A percentile compares a stretch with the other conserved stretches of the same genome.
Conservation (phyloP, 2,113 vertebrate species). For the Dicrurus megarhynchus region DNA sequence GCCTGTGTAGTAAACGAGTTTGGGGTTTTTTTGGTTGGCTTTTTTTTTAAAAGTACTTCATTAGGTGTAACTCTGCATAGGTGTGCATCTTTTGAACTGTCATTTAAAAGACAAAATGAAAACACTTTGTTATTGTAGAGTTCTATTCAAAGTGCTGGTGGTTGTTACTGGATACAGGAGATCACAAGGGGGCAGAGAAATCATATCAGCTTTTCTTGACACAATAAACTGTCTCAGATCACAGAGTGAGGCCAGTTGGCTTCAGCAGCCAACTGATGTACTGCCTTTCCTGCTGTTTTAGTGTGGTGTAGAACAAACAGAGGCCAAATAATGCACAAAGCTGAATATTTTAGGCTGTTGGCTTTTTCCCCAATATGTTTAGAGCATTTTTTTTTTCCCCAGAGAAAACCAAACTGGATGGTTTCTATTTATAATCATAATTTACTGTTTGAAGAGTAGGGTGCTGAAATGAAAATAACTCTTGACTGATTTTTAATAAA, state of each 20-base stretch:
- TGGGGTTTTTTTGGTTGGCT: neutral
- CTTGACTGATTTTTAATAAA: neutral
- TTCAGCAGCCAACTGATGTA: neutral
- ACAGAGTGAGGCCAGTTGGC: neutral
- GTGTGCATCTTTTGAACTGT: conserved; percentile 1
- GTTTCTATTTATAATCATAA: neutral
- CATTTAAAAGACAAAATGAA: neutral
- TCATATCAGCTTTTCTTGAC: neutral
- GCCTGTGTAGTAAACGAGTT: neutral
- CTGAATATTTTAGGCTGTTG: neutral
- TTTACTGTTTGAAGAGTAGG: neutral
- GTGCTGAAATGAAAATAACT: neutral
- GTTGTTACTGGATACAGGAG: neutral
- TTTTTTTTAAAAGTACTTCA: neutral
- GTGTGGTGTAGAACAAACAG: neutral
- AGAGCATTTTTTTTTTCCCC: neutral
- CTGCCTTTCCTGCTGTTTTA: neutral
- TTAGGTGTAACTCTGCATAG: neutral
- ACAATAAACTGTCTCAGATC: neutral
- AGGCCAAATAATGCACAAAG: neutral
- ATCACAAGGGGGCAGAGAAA: neutral
- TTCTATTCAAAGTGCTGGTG: neutral
- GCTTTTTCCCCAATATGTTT: neutral
- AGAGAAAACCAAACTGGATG: neutral
- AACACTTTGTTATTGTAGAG: neutral